These are phyloP conservation scores for Pantherophis guttatus DNA, from an alignment of 2,113 vertebrate genomes.

Conservation along the genomic window DNA sequence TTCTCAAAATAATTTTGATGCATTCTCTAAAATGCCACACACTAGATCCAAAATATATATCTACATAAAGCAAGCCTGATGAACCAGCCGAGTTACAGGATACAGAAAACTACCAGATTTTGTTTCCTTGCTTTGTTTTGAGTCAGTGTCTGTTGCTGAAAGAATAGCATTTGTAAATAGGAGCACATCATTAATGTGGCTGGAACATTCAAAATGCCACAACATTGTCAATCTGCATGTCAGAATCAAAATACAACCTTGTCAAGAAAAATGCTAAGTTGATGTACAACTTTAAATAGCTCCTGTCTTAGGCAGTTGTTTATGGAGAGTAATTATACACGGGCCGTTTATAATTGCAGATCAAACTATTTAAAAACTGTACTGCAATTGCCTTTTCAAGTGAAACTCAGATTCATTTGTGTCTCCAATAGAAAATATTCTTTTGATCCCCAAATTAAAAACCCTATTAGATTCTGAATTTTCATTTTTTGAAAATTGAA, in stretches of 20 bases:
- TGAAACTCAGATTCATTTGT: slow-evolving; percentile 13
- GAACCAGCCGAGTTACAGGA: slow-evolving; percentile 49
- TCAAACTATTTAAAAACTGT: not conserved
- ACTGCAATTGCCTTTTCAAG: slow-evolving; percentile 10
- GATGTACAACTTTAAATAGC: slow-evolving; percentile 29
- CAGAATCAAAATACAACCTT: slow-evolving; percentile 15
- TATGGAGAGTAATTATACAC: not conserved
- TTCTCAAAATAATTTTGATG: slow-evolving; percentile 49
- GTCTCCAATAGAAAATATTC: not conserved
- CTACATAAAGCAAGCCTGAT: slow-evolving; percentile 57
- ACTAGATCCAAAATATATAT: slow-evolving; percentile 37
- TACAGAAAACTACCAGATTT: slow-evolving; percentile 54
- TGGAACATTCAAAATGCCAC: slow-evolving; percentile 41
- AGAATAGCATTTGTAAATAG: slow-evolving; percentile 37
- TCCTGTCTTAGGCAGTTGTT: not conserved
- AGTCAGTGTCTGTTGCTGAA: slow-evolving; percentile 57
- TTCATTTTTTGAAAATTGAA: not conserved
- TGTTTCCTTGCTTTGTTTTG: slow-evolving; percentile 52
- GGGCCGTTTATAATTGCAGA: slow-evolving; percentile 19
- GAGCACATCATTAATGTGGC: not conserved
- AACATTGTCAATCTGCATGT: slow-evolving; percentile 44
- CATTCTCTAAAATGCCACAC: slow-evolving; percentile 41
- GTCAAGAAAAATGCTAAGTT: slow-evolving; percentile 34
- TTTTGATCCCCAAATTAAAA: not conserved
- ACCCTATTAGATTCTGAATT: not conserved